Conservation (phyloP, 2,113 vertebrate genomes). For the Thamnophis sirtalis region DNA sequence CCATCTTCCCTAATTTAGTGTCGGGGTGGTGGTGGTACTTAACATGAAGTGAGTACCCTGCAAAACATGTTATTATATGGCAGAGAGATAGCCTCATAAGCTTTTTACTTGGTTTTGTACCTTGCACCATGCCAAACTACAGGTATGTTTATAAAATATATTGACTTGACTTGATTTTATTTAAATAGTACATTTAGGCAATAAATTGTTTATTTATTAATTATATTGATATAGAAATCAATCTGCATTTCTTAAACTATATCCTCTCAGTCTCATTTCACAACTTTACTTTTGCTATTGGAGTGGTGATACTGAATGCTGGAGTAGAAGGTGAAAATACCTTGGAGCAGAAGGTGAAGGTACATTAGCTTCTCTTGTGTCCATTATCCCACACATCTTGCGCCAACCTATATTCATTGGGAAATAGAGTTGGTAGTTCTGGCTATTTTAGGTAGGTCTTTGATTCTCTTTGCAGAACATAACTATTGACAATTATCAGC, state of each 20-base stretch:
- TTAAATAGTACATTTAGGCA: neutral
- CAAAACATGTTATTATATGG: neutral
- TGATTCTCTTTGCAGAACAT: neutral
- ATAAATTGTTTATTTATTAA: neutral
- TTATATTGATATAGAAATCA: neutral
- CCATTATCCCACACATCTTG: neutral
- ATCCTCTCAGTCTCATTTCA: neutral
- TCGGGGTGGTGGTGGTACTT: neutral
- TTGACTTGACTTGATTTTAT: neutral
- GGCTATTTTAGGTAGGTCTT: neutral
- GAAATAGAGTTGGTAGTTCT: neutral
- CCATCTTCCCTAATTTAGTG: neutral
- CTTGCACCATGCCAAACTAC: neutral
- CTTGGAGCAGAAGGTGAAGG: neutral
- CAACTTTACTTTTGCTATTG: neutral
- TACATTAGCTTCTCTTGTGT: neutral
- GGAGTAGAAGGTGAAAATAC: neutral
- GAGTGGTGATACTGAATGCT: neutral
- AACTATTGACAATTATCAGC: neutral
- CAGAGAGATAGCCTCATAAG: neutral
- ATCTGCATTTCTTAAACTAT: neutral
- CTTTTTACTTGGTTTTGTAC: neutral
- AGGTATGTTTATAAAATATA: neutral
- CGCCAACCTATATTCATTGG: neutral
- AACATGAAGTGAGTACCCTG: neutral